Evolutionary conservation across 1,140 invertebrate genomes (phyloP), one percentile per base, ranked within the genome.

Genomic region (Zaprionus inermis): DNA sequence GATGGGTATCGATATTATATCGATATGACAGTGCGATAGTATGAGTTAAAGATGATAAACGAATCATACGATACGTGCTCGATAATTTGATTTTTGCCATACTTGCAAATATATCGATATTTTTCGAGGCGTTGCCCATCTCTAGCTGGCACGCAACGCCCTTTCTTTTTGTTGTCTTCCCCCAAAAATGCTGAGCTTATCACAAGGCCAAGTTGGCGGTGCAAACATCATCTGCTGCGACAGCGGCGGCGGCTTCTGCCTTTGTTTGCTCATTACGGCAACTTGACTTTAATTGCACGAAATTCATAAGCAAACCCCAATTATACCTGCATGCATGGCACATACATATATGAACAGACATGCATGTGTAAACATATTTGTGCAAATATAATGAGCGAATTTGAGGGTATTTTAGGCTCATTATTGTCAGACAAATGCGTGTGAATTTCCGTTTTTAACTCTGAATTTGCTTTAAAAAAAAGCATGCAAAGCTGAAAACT

Each of bases 271-370:
- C 83, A 88, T 88, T 88, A 88, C 64, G 71, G 77, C 60, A 79
- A 88, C 79, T 88, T 88, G 79, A 88, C 83, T 79, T 86, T 86
- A 86, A 86, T 88, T 88, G 79, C 76, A 75, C 71, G 76, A 88
- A 77, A 34, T 67, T 58, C 76, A 86, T 75, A 65, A 81, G 73
- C 78, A 76, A 57, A 68, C 46, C 57, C 30, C 38, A 65, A 44
- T 65, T 56, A 63, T 41, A 22, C 24, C 46, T 22, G n/a, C 20
- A n/a, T 66, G 16, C 46, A 30, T 49, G 41, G 28, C 54, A 74
- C 59, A 73, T 69, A 65, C 66, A 34, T 51, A 57, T 58, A 44
- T 16, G 16, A 6, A 56, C 11, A 59, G 18, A 49, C 14, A 67
- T 28, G 52, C 44, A 51, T 44, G 7, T 18, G 7, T 16, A 51